These are phyloP conservation scores for Leptopilina myrica DNA, from an alignment of 2,888 invertebrate genomes.

Conservation along the genomic window DNA sequence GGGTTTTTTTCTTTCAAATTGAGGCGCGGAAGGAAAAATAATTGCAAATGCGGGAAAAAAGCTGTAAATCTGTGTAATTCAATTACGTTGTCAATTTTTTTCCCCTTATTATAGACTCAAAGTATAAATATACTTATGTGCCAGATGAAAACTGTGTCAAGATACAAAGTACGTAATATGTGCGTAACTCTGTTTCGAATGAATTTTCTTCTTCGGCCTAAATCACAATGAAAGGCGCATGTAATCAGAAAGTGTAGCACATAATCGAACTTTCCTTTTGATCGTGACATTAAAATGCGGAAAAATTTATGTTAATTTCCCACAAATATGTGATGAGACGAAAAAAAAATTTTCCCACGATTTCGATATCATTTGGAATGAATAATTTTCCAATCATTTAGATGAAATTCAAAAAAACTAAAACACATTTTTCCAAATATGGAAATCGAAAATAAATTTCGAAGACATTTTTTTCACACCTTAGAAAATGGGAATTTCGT, in stretches of 20 bases:
- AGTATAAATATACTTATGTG: slow-evolving; percentile 45
- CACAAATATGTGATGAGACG: background rate
- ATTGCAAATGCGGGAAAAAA: slow-evolving; percentile 11
- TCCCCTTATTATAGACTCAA: background rate
- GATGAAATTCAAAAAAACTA: too few relatives aligned
- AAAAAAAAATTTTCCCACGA: background rate
- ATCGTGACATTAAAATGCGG: slow-evolving; percentile 27
- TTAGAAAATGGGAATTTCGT: background rate
- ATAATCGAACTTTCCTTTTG: slow-evolving; percentile 30
- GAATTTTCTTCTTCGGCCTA: slow-evolving; percentile 16
- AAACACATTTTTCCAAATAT: too few relatives aligned
- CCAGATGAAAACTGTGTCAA: slow-evolving; percentile 44
- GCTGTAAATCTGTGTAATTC: slow-evolving; percentile 20
- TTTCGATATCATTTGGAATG: background rate
- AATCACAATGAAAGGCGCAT: background rate
- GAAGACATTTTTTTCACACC: background rate
- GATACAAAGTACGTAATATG: slow-evolving; percentile 37
- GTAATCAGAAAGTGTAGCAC: slow-evolving; percentile 25
- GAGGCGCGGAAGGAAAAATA: background rate
- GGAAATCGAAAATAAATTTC: too few relatives aligned
- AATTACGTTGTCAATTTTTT: slow-evolving; percentile 7
- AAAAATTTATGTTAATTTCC: slow-evolving; percentile 17
- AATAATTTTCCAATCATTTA: too few relatives aligned
- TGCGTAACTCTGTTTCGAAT: slow-evolving; percentile 19
- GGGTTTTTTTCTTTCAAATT: background rate